Evolutionary conservation across 1,140 invertebrate species (phyloP).

Genomic region (Plutomurus gul): DNA sequence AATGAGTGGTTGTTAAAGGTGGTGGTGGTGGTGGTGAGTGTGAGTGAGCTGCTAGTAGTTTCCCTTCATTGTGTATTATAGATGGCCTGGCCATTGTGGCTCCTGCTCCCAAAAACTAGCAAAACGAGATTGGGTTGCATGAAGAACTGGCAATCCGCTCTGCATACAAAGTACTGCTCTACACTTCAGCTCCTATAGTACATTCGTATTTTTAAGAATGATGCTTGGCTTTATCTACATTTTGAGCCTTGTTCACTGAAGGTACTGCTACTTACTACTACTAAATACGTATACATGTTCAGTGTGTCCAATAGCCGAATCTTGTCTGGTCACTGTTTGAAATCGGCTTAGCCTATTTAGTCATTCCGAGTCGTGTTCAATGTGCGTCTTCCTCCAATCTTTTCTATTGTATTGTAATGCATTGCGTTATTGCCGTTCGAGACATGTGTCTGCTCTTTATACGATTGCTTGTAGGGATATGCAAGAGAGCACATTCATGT

Average conservation of each 20-base stretch:
- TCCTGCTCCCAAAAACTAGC: conserved; percentile 43
- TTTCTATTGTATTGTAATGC: background rate
- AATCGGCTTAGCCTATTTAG: background rate
- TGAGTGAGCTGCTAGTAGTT: background rate
- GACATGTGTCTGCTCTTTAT: background rate
- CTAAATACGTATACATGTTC: too few relatives aligned
- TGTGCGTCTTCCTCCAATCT: background rate
- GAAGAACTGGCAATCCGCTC: background rate
- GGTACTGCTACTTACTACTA: too few relatives aligned
- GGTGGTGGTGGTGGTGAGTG: too few relatives aligned
- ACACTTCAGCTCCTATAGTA: too few relatives aligned
- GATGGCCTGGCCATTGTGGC: conserved; percentile 1
- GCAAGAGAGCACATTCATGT: too few relatives aligned
- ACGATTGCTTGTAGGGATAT: background rate
- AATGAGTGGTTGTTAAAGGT: conserved; percentile 9
- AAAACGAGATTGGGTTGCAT: conserved; percentile 37
- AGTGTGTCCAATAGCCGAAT: background rate
- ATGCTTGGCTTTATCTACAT: too few relatives aligned
- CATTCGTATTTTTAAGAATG: too few relatives aligned
- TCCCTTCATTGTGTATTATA: background rate
- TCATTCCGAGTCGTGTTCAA: background rate
- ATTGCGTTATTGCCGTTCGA: background rate
- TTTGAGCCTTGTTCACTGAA: too few relatives aligned
- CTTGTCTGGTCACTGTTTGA: background rate
- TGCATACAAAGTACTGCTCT: conserved; percentile 26